Evolutionary conservation across 2,797 vertebrate genomes (phyloP).

Genomic region (Siniperca scherzeri): DNA sequence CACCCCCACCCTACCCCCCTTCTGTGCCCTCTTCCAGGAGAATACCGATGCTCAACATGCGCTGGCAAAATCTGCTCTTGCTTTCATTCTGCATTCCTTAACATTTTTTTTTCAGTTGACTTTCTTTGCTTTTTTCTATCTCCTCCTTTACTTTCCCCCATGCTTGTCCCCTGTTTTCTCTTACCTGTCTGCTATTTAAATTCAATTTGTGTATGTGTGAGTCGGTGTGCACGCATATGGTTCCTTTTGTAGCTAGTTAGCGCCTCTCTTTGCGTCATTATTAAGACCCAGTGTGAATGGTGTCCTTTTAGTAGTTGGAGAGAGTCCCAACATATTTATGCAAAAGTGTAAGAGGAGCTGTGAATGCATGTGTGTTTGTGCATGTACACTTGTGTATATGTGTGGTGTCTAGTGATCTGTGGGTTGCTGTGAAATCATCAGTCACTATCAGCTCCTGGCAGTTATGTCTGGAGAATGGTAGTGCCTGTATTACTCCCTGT

Average conservation of each 20-base stretch:
- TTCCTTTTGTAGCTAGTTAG: background rate
- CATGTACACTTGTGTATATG: background rate
- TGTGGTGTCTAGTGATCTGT: constrained; percentile 32
- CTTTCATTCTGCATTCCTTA: constrained; percentile 46
- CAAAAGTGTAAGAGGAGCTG: background rate
- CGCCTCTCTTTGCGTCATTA: constrained; percentile 2
- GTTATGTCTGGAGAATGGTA: constrained; percentile 33
- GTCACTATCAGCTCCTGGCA: constrained; percentile 26
- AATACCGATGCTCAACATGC: constrained; percentile 60
- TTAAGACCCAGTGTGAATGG: constrained; percentile 14
- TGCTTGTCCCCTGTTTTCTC: background rate
- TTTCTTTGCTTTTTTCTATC: constrained; percentile 26
- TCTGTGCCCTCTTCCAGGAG: constrained; percentile 21
- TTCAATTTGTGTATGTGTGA: background rate
- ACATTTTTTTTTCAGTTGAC: background rate
- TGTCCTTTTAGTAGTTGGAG: background rate
- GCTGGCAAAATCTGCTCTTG: constrained; percentile 43
- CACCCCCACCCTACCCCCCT: background rate
- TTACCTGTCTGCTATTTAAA: constrained; percentile 20
- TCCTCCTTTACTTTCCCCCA: background rate
- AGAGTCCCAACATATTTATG: constrained; percentile 17
- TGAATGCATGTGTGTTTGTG: constrained; percentile 30
- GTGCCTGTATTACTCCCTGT: constrained; percentile 33
- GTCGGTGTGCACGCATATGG: background rate
- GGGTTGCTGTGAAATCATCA: constrained; percentile 47